Conservation (phyloP, 2,797 vertebrate species). For the Poecilia picta region DNA sequence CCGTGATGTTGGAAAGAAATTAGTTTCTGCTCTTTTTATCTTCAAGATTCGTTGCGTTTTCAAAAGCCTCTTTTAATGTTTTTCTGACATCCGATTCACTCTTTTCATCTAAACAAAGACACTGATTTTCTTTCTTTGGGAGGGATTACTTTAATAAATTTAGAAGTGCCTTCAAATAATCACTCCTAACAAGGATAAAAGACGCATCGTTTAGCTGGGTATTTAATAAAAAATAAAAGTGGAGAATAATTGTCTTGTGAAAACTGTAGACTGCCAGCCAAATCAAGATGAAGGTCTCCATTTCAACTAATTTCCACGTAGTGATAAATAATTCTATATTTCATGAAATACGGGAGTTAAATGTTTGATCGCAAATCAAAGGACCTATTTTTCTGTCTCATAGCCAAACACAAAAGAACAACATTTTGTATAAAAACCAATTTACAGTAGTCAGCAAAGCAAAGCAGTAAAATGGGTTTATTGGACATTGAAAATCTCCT, state of each 20-base stretch:
- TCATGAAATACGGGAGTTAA: not conserved
- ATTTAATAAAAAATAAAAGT: not conserved
- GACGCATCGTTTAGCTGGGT: not conserved
- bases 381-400: not conserved
- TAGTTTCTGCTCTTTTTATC: slow-evolving; percentile 11
- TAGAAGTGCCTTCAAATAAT: slow-evolving; percentile 4
- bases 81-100: slow-evolving; percentile 1
- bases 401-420: not conserved
- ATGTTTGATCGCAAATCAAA: not conserved
- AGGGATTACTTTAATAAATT: not conserved
- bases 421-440: too few relatives aligned
- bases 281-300: not conserved
- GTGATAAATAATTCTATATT: not conserved
- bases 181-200: slow-evolving; percentile 6
- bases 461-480: not conserved
- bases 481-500: not conserved
- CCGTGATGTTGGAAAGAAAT: slow-evolving; percentile 9
- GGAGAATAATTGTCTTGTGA: not conserved
- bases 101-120: slow-evolving; percentile 15
- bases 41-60: slow-evolving; percentile 16
- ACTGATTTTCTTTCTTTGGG: not conserved
- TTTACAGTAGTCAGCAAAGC: not conserved
- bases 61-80: slow-evolving; percentile 5
- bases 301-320: not conserved
- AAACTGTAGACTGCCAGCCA: not conserved